Base-by-base conservation (phyloP, 2,113 vertebrate genomes). In the Lucifuga dentata region DNA sequence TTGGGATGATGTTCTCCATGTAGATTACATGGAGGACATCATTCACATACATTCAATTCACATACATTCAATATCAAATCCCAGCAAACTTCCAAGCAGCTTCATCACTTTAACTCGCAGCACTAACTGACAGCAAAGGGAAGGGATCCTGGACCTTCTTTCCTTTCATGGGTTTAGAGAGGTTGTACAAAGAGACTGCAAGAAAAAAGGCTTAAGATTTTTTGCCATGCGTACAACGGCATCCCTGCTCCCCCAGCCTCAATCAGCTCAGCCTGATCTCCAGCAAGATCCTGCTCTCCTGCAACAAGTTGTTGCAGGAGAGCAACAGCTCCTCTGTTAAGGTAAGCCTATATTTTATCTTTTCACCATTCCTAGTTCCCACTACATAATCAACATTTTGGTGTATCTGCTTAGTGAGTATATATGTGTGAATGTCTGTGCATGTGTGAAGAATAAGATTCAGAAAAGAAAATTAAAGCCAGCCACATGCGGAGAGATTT, bases 261-360 rank as follows among this genome's bases (percentile, higher is more conserved):
- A 23, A 45, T 17, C 32, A 20, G 36, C 46, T 12, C 15, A 43
- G 29, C 46, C 65, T 7, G 16, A 68, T 41, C 62, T 74, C 65
- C 58, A 46, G 48, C 33, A 38, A 12, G 23, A 23, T 52, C 57
- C 12, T 13, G 40, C 50, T 70, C 46, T 41, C 50, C 64, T 35
- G 24, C 35, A 55, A 33, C 33, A 41, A 12, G 49, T 33, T 57
- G 29, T 50, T n/a, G n/a, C n/a, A n/a, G n/a, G n/a, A n/a, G 8
- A 11, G 66, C 29, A 12, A 24, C 45, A 40, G 15, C 19, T 13
- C 32, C 50, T 60, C 19, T 20, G 21, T 5, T 12, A 50, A 16
- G 0, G 19, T 23, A 19, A 32, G 11, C 40, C 7, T 10, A 17
- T 62, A 29, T 5, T 3, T 29, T 29, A 7, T 7, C 26, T 7